Evolutionary conservation across 2,797 vertebrate species (phyloP), one percentile per base, ranked within the genome.

Genomic region (Poeciliopsis paucimaculata): DNA sequence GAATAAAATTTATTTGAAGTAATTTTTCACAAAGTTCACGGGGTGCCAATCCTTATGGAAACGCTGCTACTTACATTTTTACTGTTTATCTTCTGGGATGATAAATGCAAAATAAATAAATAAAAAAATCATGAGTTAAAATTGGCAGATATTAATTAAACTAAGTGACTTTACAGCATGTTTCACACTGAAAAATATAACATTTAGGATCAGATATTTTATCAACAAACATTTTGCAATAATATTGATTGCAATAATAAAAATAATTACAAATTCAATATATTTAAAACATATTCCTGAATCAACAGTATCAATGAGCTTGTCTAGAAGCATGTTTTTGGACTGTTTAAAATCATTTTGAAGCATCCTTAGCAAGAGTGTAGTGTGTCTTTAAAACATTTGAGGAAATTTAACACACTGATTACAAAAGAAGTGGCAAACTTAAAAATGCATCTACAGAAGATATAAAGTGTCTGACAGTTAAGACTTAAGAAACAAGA

Each of bases 391-490:
- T 71, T 71, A 46, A 71, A 28, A 46, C 45, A 28, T 46, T 46
- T 71, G 23, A 71, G 26, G 43, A 71, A 68, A 71, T 18, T 71
- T 43, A 46, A 71, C 41, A 45, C 6, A 31, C 6, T 28, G 2
- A 46, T 71, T 71, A 71, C 26, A 71, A 71, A 71, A 71, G 68
- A 71, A 45, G 68, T 71, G 43, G 68, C 13, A 28, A 71, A 45
- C 41, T 12, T 71, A 28, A 45, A 36, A 26, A 39, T 2, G 15
- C 12, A 74, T 34, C 31, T 4, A 39, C 2, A 39, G 1, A 73
- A 53, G 72, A 51, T 1, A 16, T 13, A 74, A 41, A 39, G 26
- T 41, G 5, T 39, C n/a, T 55, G 20, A 45, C n/a, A 45, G 41
- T 16, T 71, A 43, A 7, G 13, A 46, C 41, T 71, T 45, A 28